Base-by-base conservation (phyloP, 2,113 vertebrate genomes). In the Ranitomeya imitator region DNA sequence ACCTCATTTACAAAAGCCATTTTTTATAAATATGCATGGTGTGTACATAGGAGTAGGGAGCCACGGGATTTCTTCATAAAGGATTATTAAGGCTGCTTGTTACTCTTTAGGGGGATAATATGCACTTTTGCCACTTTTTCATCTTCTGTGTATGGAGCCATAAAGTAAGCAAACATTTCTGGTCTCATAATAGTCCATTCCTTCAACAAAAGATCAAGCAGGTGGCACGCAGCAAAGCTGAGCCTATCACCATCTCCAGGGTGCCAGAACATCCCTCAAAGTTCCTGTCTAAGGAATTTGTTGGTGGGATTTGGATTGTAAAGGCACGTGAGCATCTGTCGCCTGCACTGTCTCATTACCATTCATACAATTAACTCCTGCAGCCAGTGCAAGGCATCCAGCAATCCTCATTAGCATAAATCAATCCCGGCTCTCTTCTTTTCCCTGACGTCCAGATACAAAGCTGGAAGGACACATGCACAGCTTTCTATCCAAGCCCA, bases 311-410 rank as follows among this genome's bases (percentile, higher is more conserved):
- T 93, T 94, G 94, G 93, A 95, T 97, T 97, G 97, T 99, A 96
- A 97, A 97, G 97, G 97, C 97, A 98, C 94, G 94, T 93, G 96
- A 97, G 96, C 96, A 98, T 98, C 97, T 97, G 98, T 95, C 93
- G 93, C 95, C 93, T 96, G 93, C 93, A 95, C 93, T 90, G 94
- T 92, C 95, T 96, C 95, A 97, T 97, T 97, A 96, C 90, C 95
- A 96, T 96, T 94, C 93, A 94, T 95, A 96, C 95, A 96, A 97
- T 97, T 94, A 95, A 94, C 95, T 96, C 96, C 92, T 92, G 93
- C 86, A 92, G 93, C 91, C 90, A 91, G 92, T 91, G 89, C 71
- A 9, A 84, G 84, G 89, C 91, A 92, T 92, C 93, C 89, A 91
- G 94, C 93, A 92, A 88, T 85, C 86, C 92, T 93, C 89, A 93